Evolutionary conservation across 2,888 invertebrate species (phyloP).

Genomic region (Xestoiulus laeticollis): DNA sequence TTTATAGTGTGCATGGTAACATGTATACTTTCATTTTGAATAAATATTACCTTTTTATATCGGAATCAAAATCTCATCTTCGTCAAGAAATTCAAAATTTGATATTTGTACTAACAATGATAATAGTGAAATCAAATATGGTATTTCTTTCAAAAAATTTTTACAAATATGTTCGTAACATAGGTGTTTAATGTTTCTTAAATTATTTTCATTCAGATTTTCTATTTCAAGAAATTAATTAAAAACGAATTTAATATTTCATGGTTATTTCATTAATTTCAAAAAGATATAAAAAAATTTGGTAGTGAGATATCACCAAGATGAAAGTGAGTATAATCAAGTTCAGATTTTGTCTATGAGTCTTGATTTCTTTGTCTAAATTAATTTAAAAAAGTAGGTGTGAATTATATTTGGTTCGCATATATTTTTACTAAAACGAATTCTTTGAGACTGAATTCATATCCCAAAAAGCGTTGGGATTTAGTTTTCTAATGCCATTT

Average conservation of each 20-base stretch:
- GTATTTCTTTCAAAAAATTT: no score
- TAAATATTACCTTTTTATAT: not conserved
- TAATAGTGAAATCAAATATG: not conserved
- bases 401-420: constrained; percentile 5
- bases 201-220: no score
- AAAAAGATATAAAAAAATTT: not conserved
- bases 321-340: not conserved
- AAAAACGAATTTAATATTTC: not conserved
- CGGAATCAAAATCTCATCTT: not conserved
- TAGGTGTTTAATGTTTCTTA: no score
- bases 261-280: no score
- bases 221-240: no score
- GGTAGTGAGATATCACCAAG: not conserved
- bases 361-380: constrained; percentile 15
- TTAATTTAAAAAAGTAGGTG: constrained; percentile 14
- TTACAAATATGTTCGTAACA: no score
- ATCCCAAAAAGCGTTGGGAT: not conserved
- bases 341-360: not conserved
- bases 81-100: not conserved
- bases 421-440: not conserved
- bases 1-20: not conserved
- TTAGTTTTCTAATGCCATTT: not conserved
- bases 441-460: not conserved
- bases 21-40: not conserved
- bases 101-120: not conserved